Evolutionary conservation across 2,888 invertebrate species (phyloP), one percentile per base, ranked within the genome.

Genomic region (Eilema caniola): DNA sequence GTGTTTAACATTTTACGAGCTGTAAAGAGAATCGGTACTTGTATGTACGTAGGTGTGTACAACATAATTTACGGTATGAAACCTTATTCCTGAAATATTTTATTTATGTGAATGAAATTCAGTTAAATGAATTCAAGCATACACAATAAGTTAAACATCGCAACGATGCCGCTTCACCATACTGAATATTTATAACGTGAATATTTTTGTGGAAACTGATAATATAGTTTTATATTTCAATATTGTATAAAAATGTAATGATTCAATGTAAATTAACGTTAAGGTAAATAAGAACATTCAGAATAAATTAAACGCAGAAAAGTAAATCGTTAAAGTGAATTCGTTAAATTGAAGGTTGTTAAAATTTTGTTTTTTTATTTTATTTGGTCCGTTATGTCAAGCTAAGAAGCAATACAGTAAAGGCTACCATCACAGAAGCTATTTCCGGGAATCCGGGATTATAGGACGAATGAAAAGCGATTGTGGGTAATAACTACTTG

Each of bases 171-270:
- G 20, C 12, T 28, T 23, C n/a, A 33, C 62, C 23, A 47, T 69
- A 31, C 59, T 69, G 28, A 60, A 63, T 69, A 67, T 67, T 23
- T 47, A 61, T 47, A n/a, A n/a, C 28, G n/a, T 53, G 33, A 33
- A 1, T 14, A 23, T 62, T 41, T 14, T 20, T 10, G 60, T 25
- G 4, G 5, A 31, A 47, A 47, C 20, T 20, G 47, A 47, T 47
- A 47, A 47, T 47, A 20, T 20, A 47, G 16, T 47, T 47, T 20
- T 20, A 16, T 20, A 53, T 53, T 53, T 10, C 10, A 53, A 53
- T 20, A 53, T 53, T 53, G 10, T 53, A 7, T 47, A 20, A 47
- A 47, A 47, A 37, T 37, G 11, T 12, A 37, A 37, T 47, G 20
- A 5, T 47, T 47, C 20, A 16, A 47, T 47, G 47, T 47, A n/a